These are phyloP conservation scores for Hypomecis punctinalis DNA, from an alignment of 2,888 invertebrate species.

Conservation along the genomic window DNA sequence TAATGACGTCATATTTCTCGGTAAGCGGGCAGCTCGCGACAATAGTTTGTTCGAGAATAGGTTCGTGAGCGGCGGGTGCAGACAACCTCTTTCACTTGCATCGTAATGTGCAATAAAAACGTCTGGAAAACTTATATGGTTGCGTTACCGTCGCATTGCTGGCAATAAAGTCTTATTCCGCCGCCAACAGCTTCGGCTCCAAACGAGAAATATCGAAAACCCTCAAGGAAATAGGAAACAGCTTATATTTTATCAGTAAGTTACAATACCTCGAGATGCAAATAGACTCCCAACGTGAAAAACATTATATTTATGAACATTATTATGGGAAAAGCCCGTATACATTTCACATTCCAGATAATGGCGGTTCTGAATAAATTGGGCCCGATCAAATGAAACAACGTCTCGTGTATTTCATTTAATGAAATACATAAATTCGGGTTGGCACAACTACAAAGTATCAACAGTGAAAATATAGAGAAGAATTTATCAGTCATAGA, in stretches of 20 bases:
- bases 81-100: constrained; percentile 32
- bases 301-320: constrained; percentile 25
- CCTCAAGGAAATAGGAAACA: constrained; percentile 24
- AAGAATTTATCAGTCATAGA: constrained; percentile 70
- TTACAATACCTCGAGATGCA: constrained; percentile 25
- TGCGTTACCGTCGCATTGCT: constrained; percentile 34
- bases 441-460: constrained; percentile 82
- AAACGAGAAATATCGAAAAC: constrained; percentile 31
- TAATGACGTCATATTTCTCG: constrained; percentile 26
- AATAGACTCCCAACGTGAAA: constrained; percentile 19
- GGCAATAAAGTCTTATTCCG: constrained; percentile 31
- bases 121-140: constrained; percentile 37
- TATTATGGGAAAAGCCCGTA: constrained; percentile 14
- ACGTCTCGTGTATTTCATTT: constrained; percentile 68
- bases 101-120: constrained; percentile 41
- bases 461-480: constrained; percentile 73
- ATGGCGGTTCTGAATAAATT: constrained; percentile 18
- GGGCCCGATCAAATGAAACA: constrained; percentile 32
- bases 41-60: constrained; percentile 20
- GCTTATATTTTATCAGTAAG: constrained; percentile 23
- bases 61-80: constrained; percentile 13
- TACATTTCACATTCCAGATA: constrained; percentile 23
- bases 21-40: constrained; percentile 13
- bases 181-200: constrained; percentile 22
- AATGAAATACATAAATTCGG: constrained; percentile 83